Percentiles rank a stretch among this genome's conserved stretches.
phyloP scores from a whole-genome alignment of 1,140 invertebrate species.

The Hydropsyche tenuis region DNA sequence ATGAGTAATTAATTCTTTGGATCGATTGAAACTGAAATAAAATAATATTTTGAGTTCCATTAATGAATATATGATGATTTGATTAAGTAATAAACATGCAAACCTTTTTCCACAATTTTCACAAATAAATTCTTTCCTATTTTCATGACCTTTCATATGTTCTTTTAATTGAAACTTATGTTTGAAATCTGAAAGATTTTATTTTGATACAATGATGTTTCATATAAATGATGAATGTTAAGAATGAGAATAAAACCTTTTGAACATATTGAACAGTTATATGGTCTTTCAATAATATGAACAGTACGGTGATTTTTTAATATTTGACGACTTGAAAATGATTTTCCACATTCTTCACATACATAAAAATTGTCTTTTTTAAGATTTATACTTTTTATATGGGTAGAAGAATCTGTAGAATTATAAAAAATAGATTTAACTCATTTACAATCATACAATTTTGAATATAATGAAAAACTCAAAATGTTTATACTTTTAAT shows the following conservation, averaged over 20 bases:
- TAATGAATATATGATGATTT: constrained; percentile 73
- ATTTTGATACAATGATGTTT: no score
- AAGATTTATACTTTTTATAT: no score
- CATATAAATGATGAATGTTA: constrained; percentile 58
- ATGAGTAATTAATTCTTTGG: constrained; percentile 56
- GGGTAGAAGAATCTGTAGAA: no score
- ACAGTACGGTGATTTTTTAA: constrained; percentile 31
- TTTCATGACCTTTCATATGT: constrained; percentile 42
- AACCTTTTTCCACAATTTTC: constrained; percentile 45
- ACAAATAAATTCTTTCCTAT: constrained; percentile 42
- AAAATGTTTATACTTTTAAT: no score
- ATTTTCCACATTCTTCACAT: constrained; percentile 43
- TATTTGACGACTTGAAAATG: constrained; percentile 30
- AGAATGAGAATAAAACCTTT: constrained; percentile 53
- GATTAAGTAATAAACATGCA: constrained; percentile 72
- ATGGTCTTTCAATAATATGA: constrained; percentile 35
- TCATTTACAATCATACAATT: no score
- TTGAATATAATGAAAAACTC: no score
- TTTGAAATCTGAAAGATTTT: constrained; percentile 35
- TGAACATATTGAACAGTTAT: constrained; percentile 35
- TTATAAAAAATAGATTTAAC: no score
- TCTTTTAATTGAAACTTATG: constrained; percentile 40
- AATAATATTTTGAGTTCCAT: constrained; percentile 50
- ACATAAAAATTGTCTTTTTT: not conserved
- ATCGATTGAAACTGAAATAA: constrained; percentile 39